Conservation (phyloP, 2,113 vertebrate genomes). For the Varanus salvator region DNA sequence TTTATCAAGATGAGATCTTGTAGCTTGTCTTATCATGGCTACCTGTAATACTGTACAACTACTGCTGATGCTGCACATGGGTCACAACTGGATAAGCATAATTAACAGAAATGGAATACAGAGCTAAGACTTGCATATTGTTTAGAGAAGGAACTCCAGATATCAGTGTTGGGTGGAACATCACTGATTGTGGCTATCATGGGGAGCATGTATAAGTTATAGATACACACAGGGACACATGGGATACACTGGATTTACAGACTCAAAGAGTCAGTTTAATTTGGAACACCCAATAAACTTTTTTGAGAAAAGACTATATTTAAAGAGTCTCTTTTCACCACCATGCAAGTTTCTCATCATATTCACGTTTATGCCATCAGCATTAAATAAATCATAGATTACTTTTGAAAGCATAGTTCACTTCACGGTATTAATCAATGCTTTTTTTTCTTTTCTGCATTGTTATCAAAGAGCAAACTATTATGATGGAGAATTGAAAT, state of each 20-base stretch:
- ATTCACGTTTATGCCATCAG: background rate
- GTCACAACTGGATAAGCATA: too few relatives aligned
- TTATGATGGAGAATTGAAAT: too few relatives aligned
- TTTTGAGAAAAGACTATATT: background rate
- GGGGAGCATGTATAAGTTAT: background rate
- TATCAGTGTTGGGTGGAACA: too few relatives aligned
- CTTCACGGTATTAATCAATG: background rate
- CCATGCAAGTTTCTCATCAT: background rate
- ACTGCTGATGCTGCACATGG: too few relatives aligned
- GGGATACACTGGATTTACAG: background rate
- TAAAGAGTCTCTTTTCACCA: background rate
- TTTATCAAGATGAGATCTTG: too few relatives aligned
- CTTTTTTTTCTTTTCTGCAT: background rate
- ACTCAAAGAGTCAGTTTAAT: background rate
- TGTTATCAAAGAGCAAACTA: background rate
- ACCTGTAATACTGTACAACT: too few relatives aligned
- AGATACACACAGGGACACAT: background rate
- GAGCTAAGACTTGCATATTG: too few relatives aligned
- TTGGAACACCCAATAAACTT: background rate
- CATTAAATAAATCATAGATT: background rate
- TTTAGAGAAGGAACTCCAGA: too few relatives aligned
- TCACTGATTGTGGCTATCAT: too few relatives aligned
- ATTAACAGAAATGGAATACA: too few relatives aligned
- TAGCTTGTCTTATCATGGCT: too few relatives aligned
- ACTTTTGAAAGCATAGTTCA: background rate